Percentiles rank a stretch among this genome's conserved stretches.
Conservation (phyloP, 2,888 invertebrate genomes). For the Tethea ocularis region DNA sequence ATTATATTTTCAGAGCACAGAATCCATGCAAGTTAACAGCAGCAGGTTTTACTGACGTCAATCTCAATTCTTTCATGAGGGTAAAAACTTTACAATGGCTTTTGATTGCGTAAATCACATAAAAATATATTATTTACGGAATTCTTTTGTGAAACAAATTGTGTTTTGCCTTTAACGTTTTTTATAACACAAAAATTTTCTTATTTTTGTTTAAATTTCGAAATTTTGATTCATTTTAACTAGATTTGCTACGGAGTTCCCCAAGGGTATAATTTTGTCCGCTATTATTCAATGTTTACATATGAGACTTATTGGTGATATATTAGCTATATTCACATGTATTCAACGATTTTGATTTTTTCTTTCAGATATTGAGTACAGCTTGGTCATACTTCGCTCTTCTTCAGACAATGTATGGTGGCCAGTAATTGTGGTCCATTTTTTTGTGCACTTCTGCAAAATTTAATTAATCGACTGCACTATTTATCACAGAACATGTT, state of each 20-base stretch:
- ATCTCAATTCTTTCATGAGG: conserved; percentile 19
- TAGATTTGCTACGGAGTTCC: neutral
- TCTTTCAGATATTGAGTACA: conserved; percentile 15
- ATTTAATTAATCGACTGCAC: too few relatives aligned
- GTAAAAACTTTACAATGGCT: conserved; percentile 10
- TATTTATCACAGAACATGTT: too few relatives aligned
- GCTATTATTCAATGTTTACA: neutral
- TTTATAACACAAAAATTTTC: neutral
- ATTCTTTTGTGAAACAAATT: too few relatives aligned
- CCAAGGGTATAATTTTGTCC: neutral
- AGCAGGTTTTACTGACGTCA: conserved; percentile 16
- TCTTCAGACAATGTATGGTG: conserved; percentile 14
- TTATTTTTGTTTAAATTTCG: neutral
- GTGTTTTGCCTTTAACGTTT: too few relatives aligned
- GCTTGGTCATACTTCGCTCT: conserved; percentile 22
- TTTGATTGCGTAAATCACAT: neutral
- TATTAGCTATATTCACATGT: neutral
- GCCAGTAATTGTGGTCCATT: too few relatives aligned
- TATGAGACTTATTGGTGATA: neutral
- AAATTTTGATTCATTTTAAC: neutral
- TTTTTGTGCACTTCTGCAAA: too few relatives aligned
- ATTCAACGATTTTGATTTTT: neutral
- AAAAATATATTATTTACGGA: neutral
- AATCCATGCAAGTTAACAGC: conserved; percentile 15
- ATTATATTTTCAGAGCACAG: conserved; percentile 4